phyloP scores from a whole-genome alignment of 2,113 vertebrate genomes.

The Trichechus manatus region DNA sequence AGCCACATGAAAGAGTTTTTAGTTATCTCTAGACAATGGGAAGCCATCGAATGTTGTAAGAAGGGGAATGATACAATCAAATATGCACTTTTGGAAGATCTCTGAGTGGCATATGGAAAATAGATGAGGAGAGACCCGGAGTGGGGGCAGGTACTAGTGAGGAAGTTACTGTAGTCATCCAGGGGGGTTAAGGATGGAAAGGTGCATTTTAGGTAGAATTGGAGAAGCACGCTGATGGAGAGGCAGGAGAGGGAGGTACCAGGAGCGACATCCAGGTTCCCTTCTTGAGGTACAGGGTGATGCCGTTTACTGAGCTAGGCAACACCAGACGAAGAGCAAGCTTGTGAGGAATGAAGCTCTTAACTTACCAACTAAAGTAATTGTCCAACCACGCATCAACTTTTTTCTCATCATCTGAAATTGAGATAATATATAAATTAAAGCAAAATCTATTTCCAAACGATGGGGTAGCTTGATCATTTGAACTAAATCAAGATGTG shows the following conservation, averaged over 20 bases:
- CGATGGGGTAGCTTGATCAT: neutral
- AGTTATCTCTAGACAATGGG: conserved; percentile 28
- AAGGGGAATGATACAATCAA: conserved; percentile 51
- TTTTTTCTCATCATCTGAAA: neutral
- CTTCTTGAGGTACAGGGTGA: neutral
- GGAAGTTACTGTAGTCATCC: neutral
- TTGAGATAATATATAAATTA: conserved; percentile 5
- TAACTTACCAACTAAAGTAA: neutral
- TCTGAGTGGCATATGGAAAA: neutral
- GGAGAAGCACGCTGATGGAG: neutral
- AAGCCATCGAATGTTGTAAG: conserved; percentile 51
- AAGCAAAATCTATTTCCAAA: conserved; percentile 18
- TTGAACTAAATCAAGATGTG: conserved; percentile 10
- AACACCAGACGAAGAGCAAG: neutral
- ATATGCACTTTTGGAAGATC: neutral
- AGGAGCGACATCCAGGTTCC: neutral
- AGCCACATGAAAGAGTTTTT: conserved; percentile 60
- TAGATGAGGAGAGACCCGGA: neutral
- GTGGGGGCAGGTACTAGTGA: neutral
- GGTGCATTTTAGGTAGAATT: neutral
- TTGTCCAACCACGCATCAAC: neutral
- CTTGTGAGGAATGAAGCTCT: neutral
- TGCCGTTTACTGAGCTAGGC: neutral
- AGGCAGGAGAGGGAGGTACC: neutral
- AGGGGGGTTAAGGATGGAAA: neutral